Conservation (phyloP, 2,113 vertebrate genomes). For the Lepus americanus region DNA sequence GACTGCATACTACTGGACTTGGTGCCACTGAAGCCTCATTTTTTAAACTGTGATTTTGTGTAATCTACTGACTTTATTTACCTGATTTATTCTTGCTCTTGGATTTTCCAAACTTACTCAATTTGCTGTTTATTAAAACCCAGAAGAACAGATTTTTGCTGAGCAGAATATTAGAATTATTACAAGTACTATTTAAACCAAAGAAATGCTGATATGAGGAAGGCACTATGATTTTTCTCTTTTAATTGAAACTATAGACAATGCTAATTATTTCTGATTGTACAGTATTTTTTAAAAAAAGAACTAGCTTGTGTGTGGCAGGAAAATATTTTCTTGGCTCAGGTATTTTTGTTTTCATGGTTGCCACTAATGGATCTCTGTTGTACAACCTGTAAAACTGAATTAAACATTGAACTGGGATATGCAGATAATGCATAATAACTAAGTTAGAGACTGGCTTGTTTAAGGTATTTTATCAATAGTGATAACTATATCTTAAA, state of each 20-base stretch:
- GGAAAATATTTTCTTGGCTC: conserved; percentile 71
- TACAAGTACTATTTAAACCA: not conserved
- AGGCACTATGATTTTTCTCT: not conserved
- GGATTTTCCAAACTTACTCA: not conserved
- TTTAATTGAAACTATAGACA: not conserved
- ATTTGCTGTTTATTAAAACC: conserved; percentile 2
- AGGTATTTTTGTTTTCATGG: conserved; percentile 63
- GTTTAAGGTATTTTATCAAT: conserved; percentile 81
- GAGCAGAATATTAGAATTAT: not conserved
- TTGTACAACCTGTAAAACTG: conserved; percentile 80
- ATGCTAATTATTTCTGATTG: not conserved
- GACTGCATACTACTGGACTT: not conserved
- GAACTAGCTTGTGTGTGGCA: not conserved
- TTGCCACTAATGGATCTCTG: conserved; percentile 83
- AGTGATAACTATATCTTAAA: conserved; percentile 82
- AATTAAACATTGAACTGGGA: conserved; percentile 80
- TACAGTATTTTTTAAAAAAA: not conserved
- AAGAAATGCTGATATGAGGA: not conserved
- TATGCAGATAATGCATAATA: conserved; percentile 78
- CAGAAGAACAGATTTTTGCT: not conserved
- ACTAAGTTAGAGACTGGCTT: conserved; percentile 83
- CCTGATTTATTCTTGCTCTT: not conserved
- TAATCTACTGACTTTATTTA: conserved; percentile 31
- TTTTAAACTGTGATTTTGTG: not conserved
- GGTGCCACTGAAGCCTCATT: not conserved